These are phyloP conservation scores for Galeopsomyia nigrocyanea DNA, from an alignment of 2,888 invertebrate species.

Conservation along the genomic window DNA sequence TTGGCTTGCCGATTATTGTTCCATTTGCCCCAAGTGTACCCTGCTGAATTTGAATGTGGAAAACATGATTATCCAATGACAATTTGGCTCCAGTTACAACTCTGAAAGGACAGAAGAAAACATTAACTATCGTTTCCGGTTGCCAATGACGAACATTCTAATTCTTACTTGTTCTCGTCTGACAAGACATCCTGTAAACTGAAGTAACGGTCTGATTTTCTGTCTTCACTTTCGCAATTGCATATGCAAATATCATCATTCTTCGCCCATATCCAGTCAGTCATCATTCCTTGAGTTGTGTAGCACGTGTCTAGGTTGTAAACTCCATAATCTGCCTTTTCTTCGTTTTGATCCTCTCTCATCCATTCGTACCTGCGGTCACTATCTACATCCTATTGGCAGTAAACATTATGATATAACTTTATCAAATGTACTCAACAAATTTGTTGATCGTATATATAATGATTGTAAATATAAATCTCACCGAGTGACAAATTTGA, in stretches of 20 bases:
- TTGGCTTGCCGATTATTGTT: slow-evolving; percentile 66
- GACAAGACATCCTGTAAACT: slow-evolving; percentile 5
- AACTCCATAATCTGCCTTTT: slow-evolving; percentile 77
- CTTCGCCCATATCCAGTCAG: neutral
- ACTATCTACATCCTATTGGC: slow-evolving; percentile 61
- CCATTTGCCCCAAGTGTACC: slow-evolving; percentile 78
- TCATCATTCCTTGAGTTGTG: neutral
- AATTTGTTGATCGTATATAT: neutral
- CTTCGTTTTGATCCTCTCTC: slow-evolving; percentile 87
- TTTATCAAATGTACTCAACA: neutral
- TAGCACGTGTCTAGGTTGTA: neutral
- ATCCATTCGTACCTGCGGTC: slow-evolving; percentile 85
- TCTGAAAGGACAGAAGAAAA: slow-evolving; percentile 67
- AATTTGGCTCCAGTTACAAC: slow-evolving; percentile 86
- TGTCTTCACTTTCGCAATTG: neutral
- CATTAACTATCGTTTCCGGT: neutral
- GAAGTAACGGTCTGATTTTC: slow-evolving; percentile 15
- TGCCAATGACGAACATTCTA: slow-evolving; percentile 21
- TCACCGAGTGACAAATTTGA: slow-evolving; percentile 9
- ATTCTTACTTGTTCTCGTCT: slow-evolving; percentile 53
- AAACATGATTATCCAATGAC: slow-evolving; percentile 80
- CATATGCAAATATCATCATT: slow-evolving; percentile 14
- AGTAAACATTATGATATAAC: neutral
- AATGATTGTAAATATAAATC: neutral
- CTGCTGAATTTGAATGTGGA: slow-evolving; percentile 86